Base-by-base conservation (phyloP, 2,113 vertebrate species). In the Nothobranchius furzeri region DNA sequence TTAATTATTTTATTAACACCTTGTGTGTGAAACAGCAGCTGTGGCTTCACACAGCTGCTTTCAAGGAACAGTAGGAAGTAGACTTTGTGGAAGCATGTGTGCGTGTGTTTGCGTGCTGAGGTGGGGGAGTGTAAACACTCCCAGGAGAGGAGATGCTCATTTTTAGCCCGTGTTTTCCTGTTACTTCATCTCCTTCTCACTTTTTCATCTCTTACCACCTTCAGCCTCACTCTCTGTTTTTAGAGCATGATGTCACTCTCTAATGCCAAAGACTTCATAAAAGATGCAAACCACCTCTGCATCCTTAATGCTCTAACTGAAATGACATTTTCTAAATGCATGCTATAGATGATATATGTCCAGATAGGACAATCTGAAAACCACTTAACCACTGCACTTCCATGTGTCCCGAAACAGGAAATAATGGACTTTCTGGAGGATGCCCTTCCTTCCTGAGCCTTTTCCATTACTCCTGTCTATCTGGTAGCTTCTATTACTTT, bases 41-140 rank as follows among this genome's bases (percentile, higher is more conserved):
- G 60, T 70, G 54, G 76, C 68, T 77, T 73, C 51, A 65, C 51
- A 65, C 45, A 57, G 48, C 13, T 49, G 60, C 68, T 83, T 75
- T 73, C 54, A 78, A 76, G 54, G 50, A 55, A 65, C 68, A 64
- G 55, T 7, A 63, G 25, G 35, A 54, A 67, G 45, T 36, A 64
- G 68, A 53, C 65, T 54, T 56, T 81, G 60, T 71, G 60, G 74
- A 40, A 74, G 76, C 60, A 61, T 75, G 53, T 76, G 52, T 54
- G 54, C 73, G 53, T 76, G 52, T 54, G 54, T 59, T 69, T 70
- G 54, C 7, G 59, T 60, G 48, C 56, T 43, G 36, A 63, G 65
- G 78, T 74, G 81, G 75, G 47, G 69, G 58, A 76, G 63, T 12
- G 62, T 82, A 83, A 85, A 89, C 84, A 85, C 73, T 87, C 85